Percentiles rank a stretch among this genome's conserved stretches.
Evolutionary conservation across 2,113 vertebrate species (phyloP).

Genomic region (Boleophthalmus pectinirostris): DNA sequence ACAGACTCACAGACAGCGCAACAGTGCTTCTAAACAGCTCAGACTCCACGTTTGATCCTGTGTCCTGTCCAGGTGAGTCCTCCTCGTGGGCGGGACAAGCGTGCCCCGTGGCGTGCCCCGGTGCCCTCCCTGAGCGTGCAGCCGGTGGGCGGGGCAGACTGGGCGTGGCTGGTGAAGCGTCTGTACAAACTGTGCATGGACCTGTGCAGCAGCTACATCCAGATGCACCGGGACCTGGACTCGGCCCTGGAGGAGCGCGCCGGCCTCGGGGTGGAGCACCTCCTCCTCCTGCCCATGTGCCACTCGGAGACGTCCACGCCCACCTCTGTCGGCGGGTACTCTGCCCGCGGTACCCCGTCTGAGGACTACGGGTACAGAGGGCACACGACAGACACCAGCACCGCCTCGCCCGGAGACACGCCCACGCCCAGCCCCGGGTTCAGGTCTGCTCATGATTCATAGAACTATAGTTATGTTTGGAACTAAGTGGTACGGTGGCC

Average conservation of each 20-base stretch:
- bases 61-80: conserved; percentile 92
- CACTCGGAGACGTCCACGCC: conserved; percentile 89
- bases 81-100: conserved; percentile 86
- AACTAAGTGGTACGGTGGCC: too few relatives aligned
- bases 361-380: conserved; percentile 84
- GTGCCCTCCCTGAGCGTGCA: conserved; percentile 87
- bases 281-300: conserved; percentile 90
- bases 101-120: conserved; percentile 83
- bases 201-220: conserved; percentile 93
- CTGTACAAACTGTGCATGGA: conserved; percentile 95
- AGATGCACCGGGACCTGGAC: conserved; percentile 95
- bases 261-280: conserved; percentile 38
- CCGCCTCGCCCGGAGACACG: conserved; percentile 71
- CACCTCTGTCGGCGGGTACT: conserved; percentile 81
- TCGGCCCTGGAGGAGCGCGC: conserved; percentile 81
- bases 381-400: conserved; percentile 53
- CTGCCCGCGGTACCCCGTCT: conserved; percentile 85
- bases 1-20: too few relatives aligned
- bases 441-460: conserved; percentile 50
- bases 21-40: too few relatives aligned
- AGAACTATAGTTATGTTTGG: too few relatives aligned
- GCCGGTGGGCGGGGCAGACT: conserved; percentile 87
- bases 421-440: conserved; percentile 69
- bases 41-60: too few relatives aligned
- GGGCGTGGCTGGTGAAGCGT: conserved; percentile 92